phyloP scores from a whole-genome alignment of 2,113 vertebrate genomes.

The Pyrgilauda ruficollis region DNA sequence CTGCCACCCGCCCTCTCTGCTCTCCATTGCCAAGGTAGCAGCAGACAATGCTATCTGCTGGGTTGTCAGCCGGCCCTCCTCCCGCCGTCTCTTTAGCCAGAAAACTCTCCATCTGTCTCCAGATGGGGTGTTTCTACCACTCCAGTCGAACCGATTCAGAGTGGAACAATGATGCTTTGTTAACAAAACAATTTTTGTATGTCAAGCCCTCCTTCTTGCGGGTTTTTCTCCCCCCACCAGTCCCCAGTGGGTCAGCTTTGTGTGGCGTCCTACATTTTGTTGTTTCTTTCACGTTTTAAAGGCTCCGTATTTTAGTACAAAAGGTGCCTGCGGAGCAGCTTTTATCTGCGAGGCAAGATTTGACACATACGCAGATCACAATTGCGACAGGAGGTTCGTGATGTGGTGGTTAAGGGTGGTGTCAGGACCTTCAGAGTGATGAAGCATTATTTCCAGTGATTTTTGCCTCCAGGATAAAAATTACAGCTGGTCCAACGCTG shows the following conservation, averaged over 20 bases:
- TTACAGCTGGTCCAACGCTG: not conserved
- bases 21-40: slow-evolving; percentile 46
- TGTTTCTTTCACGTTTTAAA: slow-evolving; percentile 63
- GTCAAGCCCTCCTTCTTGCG: slow-evolving; percentile 22
- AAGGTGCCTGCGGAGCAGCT: slow-evolving; percentile 45
- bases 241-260: slow-evolving; percentile 54
- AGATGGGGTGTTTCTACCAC: slow-evolving; percentile 66
- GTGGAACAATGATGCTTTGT: slow-evolving; percentile 57
- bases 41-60: slow-evolving; percentile 55
- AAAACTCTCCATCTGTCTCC: slow-evolving; percentile 66
- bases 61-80: slow-evolving; percentile 38
- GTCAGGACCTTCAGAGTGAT: slow-evolving; percentile 55
- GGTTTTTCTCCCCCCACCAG: not conserved
- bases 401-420: slow-evolving; percentile 55
- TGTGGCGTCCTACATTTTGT: slow-evolving; percentile 61
- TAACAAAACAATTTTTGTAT: slow-evolving; percentile 62
- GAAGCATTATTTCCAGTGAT: slow-evolving; percentile 49
- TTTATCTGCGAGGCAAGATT: slow-evolving; percentile 37
- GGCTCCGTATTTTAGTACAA: slow-evolving; percentile 28
- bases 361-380: slow-evolving; percentile 37
- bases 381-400: slow-evolving; percentile 51
- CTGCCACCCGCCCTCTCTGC: slow-evolving; percentile 21
- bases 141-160: slow-evolving; percentile 56
- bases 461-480: slow-evolving; percentile 54
- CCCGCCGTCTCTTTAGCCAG: slow-evolving; percentile 15